Conservation (phyloP, 2,113 vertebrate genomes). For the Cyanoramphus novaezelandiae region DNA sequence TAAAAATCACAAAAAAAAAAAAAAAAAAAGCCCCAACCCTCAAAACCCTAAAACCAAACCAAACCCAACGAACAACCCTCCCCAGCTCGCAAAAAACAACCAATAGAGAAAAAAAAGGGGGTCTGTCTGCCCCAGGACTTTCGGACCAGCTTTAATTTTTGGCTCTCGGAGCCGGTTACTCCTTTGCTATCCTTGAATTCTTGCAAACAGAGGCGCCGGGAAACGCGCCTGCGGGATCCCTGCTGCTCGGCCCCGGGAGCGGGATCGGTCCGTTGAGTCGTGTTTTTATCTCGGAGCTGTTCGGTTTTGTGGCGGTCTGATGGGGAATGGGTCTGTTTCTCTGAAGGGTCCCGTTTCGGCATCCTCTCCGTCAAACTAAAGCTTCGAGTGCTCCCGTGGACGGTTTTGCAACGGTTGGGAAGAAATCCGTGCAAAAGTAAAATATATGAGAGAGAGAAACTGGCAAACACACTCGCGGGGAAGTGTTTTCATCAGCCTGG, state of each 20-base stretch:
- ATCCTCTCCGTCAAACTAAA: background rate
- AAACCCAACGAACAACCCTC: background rate
- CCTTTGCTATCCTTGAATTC: background rate
- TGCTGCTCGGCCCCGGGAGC: background rate
- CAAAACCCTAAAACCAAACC: background rate
- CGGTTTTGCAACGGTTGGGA: background rate
- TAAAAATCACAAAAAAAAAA: fast-evolving
- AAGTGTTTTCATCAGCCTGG: background rate
- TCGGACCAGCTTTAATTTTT: background rate
- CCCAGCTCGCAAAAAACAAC: background rate
- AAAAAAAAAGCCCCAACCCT: too few species aligned
- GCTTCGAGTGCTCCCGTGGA: background rate
- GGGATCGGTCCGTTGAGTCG: fast-evolving
- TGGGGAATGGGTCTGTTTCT: background rate
- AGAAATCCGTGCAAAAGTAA: background rate
- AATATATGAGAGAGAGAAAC: background rate
- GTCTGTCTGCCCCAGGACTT: background rate
- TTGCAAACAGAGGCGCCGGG: background rate
- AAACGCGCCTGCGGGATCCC: background rate
- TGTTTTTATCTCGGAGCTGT: background rate
- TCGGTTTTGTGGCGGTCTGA: background rate
- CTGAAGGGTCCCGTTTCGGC: background rate
- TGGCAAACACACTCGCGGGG: fast-evolving
- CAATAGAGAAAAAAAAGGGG: background rate
- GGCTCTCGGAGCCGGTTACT: background rate